Percentiles rank a stretch among this genome's conserved stretches.
These are phyloP conservation scores for Cosmopolites sordidus DNA, from an alignment of 2,888 invertebrate genomes.

Conservation along the genomic window DNA sequence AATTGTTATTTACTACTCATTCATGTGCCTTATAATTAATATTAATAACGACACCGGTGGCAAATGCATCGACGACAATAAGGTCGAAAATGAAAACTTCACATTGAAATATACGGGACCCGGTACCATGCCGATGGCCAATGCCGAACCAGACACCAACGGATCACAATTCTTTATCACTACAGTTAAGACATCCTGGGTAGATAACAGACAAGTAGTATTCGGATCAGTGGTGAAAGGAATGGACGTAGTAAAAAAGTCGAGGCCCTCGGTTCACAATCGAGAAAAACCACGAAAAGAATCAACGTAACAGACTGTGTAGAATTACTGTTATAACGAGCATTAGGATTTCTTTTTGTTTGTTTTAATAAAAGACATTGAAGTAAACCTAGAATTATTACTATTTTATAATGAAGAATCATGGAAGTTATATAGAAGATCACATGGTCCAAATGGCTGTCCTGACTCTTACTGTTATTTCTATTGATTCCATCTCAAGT, in stretches of 20 bases:
- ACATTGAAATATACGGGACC: conserved; percentile 88
- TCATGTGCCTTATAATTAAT: too few species aligned
- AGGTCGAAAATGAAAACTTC: conserved; percentile 97
- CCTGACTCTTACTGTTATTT: too few species aligned
- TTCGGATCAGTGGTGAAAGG: conserved; percentile 90
- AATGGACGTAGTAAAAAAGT: conserved; percentile 86
- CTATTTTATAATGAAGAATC: too few species aligned
- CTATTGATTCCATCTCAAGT: too few species aligned
- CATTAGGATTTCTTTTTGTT: too few species aligned
- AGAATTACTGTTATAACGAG: too few species aligned
- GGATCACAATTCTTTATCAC: conserved; percentile 98
- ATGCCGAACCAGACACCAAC: conserved; percentile 93
- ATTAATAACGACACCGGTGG: conserved; percentile 95
- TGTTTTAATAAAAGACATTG: too few species aligned
- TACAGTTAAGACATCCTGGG: conserved; percentile 88
- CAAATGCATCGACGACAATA: conserved; percentile 94
- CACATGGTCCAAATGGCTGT: too few species aligned
- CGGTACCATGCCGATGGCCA: conserved; percentile 93
- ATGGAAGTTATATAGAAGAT: too few species aligned
- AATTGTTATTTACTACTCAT: too few species aligned
- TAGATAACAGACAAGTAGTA: conserved; percentile 85
- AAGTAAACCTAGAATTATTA: too few species aligned
- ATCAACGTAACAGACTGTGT: conserved; percentile 78
- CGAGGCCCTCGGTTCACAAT: conserved; percentile 75
- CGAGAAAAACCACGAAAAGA: conserved; percentile 79